phyloP scores from a whole-genome alignment of 1,140 invertebrate genomes.

The Sweltsa coloradensis region DNA sequence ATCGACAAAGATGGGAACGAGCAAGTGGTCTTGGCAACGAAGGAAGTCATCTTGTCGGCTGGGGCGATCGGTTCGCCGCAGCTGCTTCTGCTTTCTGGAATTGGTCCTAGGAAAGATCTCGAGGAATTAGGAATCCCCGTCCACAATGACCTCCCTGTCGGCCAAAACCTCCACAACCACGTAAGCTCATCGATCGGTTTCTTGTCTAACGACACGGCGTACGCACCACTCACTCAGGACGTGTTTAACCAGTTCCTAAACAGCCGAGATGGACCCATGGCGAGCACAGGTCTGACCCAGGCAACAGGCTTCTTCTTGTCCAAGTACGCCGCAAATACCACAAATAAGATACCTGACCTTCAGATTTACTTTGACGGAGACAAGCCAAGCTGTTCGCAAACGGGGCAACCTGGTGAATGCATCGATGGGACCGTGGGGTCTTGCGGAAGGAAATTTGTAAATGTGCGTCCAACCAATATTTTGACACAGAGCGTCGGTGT shows the following conservation, averaged over 20 bases:
- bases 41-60: constrained; percentile 28
- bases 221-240: not conserved
- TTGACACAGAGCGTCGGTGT: constrained; percentile 14
- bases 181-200: constrained; percentile 2
- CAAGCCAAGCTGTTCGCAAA: constrained; percentile 26
- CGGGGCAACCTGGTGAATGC: constrained; percentile 27
- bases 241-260: not conserved
- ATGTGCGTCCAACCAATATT: constrained; percentile 12
- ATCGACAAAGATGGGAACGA: constrained; percentile 11
- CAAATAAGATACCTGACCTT: constrained; percentile 6
- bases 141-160: constrained; percentile 12
- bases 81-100: constrained; percentile 36
- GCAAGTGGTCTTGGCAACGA: constrained; percentile 14
- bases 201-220: not conserved
- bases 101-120: constrained; percentile 33
- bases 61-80: constrained; percentile 29
- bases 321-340: constrained; percentile 15
- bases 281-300: constrained; percentile 36
- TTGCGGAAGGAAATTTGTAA: constrained; percentile 16
- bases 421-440: constrained; percentile 18
- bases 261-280: constrained; percentile 29
- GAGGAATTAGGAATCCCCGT: constrained; percentile 20
- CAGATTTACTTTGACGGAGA: constrained; percentile 34
- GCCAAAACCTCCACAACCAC: constrained; percentile 9
- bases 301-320: constrained; percentile 20